A percentile compares a stretch with the other conserved stretches of the same genome.
phyloP scores from a whole-genome alignment of 2,113 vertebrate genomes.

The Otolemur garnettii region DNA sequence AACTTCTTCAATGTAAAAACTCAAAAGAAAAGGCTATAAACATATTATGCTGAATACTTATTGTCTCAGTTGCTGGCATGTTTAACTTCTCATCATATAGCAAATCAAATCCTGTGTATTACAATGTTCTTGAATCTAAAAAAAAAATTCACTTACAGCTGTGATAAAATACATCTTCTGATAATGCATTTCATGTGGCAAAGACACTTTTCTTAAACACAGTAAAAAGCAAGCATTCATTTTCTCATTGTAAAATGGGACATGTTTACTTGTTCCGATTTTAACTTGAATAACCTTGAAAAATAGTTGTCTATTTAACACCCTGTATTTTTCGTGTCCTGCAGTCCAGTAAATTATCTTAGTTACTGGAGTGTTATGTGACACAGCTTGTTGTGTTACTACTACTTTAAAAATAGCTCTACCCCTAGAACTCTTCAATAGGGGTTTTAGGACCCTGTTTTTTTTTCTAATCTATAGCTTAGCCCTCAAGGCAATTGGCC shows the following conservation, averaged over 20 bases:
- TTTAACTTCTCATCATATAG: constrained; percentile 35
- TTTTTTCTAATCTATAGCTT: constrained; percentile 65
- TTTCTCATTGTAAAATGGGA: constrained; percentile 32
- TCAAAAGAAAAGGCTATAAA: background rate
- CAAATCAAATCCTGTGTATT: background rate
- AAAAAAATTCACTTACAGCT: background rate
- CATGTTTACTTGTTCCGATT: constrained; percentile 15
- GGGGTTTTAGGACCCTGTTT: constrained; percentile 19
- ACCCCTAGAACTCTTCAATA: constrained; percentile 22
- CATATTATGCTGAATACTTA: background rate
- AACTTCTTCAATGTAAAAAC: background rate
- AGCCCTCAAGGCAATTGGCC: constrained; percentile 43
- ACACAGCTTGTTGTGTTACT: background rate
- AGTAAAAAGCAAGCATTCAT: background rate
- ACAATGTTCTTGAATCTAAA: constrained; percentile 1
- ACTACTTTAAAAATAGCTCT: constrained; percentile 59
- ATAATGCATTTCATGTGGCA: background rate
- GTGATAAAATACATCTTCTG: background rate
- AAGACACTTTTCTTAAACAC: constrained; percentile 16
- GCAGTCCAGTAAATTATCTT: constrained; percentile 43
- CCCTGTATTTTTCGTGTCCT: constrained; percentile 33
- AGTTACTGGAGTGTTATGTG: constrained; percentile 5
- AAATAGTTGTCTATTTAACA: constrained; percentile 22
- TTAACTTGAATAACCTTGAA: constrained; percentile 50
- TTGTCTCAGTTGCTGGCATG: background rate